Evolutionary conservation across 2,113 vertebrate genomes (phyloP), one percentile per base, ranked within the genome.

Genomic region (Heterocephalus glaber): DNA sequence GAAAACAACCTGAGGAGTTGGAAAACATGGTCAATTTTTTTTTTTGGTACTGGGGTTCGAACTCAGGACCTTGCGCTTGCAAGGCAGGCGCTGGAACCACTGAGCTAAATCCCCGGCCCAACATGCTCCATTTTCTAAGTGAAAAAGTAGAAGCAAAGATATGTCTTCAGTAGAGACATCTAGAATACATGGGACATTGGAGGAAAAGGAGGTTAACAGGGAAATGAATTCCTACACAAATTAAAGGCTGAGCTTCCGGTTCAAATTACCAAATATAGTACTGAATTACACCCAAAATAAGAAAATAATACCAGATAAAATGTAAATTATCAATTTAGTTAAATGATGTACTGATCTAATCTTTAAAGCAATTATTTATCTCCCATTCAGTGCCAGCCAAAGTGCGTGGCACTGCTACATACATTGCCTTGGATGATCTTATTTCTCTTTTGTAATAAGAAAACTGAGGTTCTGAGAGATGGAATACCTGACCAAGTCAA

Each of bases 261-360:
- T 7, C 74, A 90, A 74, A 77, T 22, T 28, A 70, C 54, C 89
- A 58, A 89, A 79, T 30, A 41, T 28, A 88, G 17, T 33, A 85
- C 35, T 22, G 77, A 93, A 26, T 90, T 72, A 70, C 9, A 49
- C 13, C 24, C 24, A 61, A 76, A 83, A 41, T 82, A 72, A 68
- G 35, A 93, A 68, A 79, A 81, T 26, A 33, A 47, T 90, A 86
- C 35, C 24, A 94, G 68, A 79, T 44, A 79, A 90, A 89, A 65
- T 3, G 38, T 26, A 4, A 6, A 68, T 80, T 91, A 85, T 56
- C 60, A 72, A 74, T 72, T 88, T 92, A 70, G 41, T 90, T 74
- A 87, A 4, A 10, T 77, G 26, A 49, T 8, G 8, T 79, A 58
- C 47, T 94, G 47, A 82, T 66, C 52, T 90, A 56, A 92, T 58